These are phyloP conservation scores for Amniataba percoides DNA, from an alignment of 2,797 vertebrate species.

Conservation along the genomic window DNA sequence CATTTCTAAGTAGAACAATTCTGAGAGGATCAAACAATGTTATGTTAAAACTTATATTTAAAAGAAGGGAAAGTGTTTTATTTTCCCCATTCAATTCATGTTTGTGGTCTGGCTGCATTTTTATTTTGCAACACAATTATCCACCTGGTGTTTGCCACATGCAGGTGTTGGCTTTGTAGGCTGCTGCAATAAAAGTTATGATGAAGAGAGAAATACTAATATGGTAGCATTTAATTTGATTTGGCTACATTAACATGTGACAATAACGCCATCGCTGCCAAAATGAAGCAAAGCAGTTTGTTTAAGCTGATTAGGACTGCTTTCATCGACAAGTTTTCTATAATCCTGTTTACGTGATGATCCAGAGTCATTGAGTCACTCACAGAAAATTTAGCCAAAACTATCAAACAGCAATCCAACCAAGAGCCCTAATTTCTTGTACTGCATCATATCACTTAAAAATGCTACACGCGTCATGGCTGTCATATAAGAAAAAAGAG, in stretches of 20 bases:
- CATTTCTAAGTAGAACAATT: not conserved
- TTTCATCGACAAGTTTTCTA: constrained; percentile 17
- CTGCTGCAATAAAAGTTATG: not conserved
- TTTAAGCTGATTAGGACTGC: constrained; percentile 30
- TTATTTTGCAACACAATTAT: not conserved
- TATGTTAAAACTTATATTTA: not conserved
- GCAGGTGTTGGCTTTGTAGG: not conserved
- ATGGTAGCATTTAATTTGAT: constrained; percentile 23
- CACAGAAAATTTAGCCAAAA: too few relatives aligned
- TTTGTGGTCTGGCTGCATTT: not conserved
- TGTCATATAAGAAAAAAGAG: not conserved
- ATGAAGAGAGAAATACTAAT: not conserved
- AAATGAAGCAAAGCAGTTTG: constrained; percentile 8
- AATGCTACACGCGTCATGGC: not conserved
- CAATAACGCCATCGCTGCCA: not conserved
- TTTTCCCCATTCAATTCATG: not conserved
- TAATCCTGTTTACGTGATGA: constrained; percentile 23
- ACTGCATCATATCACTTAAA: constrained; percentile 1
- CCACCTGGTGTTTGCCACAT: not conserved
- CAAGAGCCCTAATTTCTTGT: not conserved
- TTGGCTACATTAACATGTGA: constrained; percentile 14
- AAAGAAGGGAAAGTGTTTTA: not conserved
- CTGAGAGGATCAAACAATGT: constrained; percentile 7
- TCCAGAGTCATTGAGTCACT: constrained; percentile 15
- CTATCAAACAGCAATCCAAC: not conserved